A percentile compares a stretch with the other conserved stretches of the same genome.
These are phyloP conservation scores for Drosophila bipectinata DNA, from an alignment of 1,140 invertebrate species.

Conservation along the genomic window DNA sequence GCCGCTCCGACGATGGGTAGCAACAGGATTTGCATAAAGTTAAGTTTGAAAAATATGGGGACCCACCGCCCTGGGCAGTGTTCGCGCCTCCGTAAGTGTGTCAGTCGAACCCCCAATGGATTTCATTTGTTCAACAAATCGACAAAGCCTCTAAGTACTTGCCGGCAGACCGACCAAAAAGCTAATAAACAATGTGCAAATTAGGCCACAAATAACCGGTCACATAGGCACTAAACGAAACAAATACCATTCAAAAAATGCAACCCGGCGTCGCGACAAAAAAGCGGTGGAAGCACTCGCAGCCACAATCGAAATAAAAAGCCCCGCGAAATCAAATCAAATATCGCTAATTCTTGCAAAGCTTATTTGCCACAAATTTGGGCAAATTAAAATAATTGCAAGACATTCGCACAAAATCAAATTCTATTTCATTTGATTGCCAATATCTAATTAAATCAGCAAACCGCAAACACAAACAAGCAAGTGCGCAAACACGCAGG, in stretches of 20 bases:
- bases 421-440: conserved; percentile 65
- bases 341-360: conserved; percentile 63
- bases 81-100: background rate
- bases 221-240: background rate
- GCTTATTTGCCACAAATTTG: conserved; percentile 67
- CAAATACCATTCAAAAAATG: conserved; percentile 3
- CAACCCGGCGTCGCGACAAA: conserved; percentile 23
- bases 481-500: conserved; percentile 18
- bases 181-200: conserved; percentile 48
- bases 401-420: conserved; percentile 51
- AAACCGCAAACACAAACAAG: conserved; percentile 46
- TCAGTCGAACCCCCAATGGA: conserved; percentile 23
- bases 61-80: no score
- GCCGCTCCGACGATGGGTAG: conserved; percentile 25
- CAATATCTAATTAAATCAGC: conserved; percentile 76
- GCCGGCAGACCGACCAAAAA: conserved; percentile 31
- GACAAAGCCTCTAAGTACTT: conserved; percentile 35
- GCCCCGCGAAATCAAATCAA: conserved; percentile 55
- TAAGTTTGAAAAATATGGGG: background rate
- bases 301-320: background rate
- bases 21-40: conserved; percentile 37
- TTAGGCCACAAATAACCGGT: conserved; percentile 28
- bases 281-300: conserved; percentile 2
- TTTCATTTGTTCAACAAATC: conserved; percentile 40
- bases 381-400: conserved; percentile 72